Conservation (phyloP, 2,113 vertebrate genomes). For the Dipodomys spectabilis region DNA sequence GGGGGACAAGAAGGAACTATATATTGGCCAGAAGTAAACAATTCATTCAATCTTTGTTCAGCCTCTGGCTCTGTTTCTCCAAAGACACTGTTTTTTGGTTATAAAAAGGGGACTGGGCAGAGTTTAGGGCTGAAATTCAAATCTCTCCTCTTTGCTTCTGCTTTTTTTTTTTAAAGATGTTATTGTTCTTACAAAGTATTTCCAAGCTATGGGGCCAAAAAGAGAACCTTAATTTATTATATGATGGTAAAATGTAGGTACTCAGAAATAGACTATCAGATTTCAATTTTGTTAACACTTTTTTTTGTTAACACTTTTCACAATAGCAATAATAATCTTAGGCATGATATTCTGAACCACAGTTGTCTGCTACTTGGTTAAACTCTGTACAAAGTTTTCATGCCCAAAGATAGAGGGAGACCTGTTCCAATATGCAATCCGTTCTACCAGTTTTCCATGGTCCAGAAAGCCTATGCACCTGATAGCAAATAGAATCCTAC, state of each 20-base stretch:
- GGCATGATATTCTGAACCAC: not conserved
- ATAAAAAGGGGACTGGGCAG: not conserved
- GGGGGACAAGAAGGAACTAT: too few relatives aligned
- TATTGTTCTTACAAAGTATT: not conserved
- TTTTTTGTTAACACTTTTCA: not conserved
- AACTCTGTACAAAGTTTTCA: not conserved
- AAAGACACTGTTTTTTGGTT: not conserved
- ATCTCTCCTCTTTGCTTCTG: not conserved
- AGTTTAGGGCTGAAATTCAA: not conserved
- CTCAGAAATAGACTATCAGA: not conserved
- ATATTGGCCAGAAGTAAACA: not conserved
- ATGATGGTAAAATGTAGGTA: not conserved
- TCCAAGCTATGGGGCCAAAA: not conserved
- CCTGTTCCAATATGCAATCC: not conserved
- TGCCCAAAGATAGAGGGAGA: not conserved
- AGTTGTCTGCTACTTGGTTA: not conserved
- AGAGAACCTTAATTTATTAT: not conserved
- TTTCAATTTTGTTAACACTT: slow-evolving; percentile 21
- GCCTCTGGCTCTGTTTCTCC: not conserved
- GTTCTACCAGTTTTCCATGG: not conserved
- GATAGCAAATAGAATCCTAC: not conserved
- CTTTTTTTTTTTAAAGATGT: not conserved
- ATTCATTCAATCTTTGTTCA: not conserved
- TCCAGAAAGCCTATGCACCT: not conserved
- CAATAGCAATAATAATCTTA: not conserved